Evolutionary conservation across 2,113 vertebrate species (phyloP).

Genomic region (Petrocephalus zakoni): DNA sequence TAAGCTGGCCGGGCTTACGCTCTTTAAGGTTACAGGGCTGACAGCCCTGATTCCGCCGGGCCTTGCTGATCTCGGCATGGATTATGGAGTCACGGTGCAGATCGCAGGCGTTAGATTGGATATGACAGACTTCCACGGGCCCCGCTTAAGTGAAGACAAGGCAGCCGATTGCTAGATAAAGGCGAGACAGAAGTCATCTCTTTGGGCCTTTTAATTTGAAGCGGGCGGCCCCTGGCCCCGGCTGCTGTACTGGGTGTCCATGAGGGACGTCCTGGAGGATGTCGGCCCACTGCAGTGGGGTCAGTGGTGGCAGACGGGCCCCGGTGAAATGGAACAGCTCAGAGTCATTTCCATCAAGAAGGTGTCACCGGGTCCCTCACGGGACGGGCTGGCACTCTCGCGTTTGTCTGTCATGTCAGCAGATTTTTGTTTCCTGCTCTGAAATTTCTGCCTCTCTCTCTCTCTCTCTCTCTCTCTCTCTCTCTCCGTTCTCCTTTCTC

Average conservation of each 20-base stretch:
- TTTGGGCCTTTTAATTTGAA: not conserved
- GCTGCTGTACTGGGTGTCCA: not conserved
- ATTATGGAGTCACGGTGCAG: not conserved
- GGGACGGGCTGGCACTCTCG: conserved; percentile 45
- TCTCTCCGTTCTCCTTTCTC: conserved; percentile 34
- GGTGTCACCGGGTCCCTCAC: not conserved
- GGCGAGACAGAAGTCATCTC: not conserved
- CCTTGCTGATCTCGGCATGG: not conserved
- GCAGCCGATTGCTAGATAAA: not conserved
- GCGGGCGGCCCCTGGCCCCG: not conserved
- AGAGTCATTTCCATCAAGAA: not conserved
- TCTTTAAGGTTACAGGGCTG: not conserved
- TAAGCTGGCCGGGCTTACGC: not conserved
- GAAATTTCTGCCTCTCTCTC: conserved; percentile 66
- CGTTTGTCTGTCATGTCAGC: conserved; percentile 68
- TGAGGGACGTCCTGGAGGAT: not conserved
- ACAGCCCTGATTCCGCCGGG: not conserved
- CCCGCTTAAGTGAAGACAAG: not conserved
- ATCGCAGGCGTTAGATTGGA: not conserved
- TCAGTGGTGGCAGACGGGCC: too few relatives aligned
- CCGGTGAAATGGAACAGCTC: not conserved
- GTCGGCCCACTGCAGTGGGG: not conserved
- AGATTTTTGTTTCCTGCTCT: conserved; percentile 64
- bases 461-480: conserved; percentile 17
- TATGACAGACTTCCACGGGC: not conserved